Percentiles rank a stretch among this genome's conserved stretches.
Evolutionary conservation across 1,140 invertebrate genomes (phyloP).

Genomic region (Lanistes nyassanus): DNA sequence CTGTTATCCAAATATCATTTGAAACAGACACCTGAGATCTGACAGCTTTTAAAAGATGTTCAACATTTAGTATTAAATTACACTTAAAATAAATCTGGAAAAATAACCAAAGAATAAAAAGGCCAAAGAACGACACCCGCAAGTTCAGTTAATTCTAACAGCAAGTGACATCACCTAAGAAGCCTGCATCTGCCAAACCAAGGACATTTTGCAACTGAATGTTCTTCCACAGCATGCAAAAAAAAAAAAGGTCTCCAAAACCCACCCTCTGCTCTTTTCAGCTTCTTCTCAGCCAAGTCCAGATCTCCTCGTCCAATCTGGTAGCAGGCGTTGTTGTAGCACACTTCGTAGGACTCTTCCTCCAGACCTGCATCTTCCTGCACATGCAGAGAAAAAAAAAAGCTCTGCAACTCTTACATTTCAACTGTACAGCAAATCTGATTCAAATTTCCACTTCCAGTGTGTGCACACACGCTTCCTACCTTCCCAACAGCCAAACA

Average conservation of each 20-base stretch:
- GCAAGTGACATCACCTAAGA: not conserved
- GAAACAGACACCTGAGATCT: too few relatives aligned
- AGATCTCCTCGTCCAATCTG: conserved; percentile 78
- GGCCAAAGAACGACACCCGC: not conserved
- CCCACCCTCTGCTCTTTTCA: conserved; percentile 80
- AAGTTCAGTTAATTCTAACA: not conserved
- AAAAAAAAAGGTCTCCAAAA: not conserved
- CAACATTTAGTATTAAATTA: not conserved
- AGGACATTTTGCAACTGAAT: too few relatives aligned
- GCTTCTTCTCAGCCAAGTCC: conserved; percentile 81
- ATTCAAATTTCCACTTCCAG: too few relatives aligned
- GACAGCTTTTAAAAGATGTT: too few relatives aligned
- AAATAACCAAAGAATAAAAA: not conserved
- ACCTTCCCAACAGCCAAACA: too few relatives aligned
- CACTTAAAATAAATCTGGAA: not conserved
- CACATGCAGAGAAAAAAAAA: conserved; percentile 14
- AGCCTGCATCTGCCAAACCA: too few relatives aligned
- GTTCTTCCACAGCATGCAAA: not conserved
- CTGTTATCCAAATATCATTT: conserved; percentile 73
- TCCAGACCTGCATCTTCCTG: conserved; percentile 70
- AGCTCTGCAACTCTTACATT: not conserved
- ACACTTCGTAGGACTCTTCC: conserved; percentile 85
- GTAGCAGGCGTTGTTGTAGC: conserved; percentile 89
- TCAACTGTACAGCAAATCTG: too few relatives aligned
- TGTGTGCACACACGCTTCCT: too few relatives aligned